Conservation (phyloP, 1,140 invertebrate genomes). For the Acromyrmex echinatior region DNA sequence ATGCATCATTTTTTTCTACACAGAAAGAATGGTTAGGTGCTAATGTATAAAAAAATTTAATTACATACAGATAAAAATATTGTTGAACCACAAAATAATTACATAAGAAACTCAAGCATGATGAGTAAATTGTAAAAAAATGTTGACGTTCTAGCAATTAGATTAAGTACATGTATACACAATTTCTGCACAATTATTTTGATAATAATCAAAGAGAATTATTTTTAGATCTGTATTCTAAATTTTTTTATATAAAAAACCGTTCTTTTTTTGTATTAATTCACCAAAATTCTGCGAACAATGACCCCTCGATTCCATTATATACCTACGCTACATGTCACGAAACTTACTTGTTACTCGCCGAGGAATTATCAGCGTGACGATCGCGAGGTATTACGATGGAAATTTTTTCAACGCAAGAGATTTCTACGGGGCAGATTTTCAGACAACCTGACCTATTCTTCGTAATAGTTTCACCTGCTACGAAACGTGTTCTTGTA, state of each 20-base stretch:
- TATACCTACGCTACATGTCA: background rate
- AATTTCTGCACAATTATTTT: no score
- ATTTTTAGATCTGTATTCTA: no score
- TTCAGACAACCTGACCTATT: slow-evolving; percentile 53
- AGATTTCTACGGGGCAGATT: slow-evolving; percentile 35
- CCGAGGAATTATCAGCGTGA: slow-evolving; percentile 16
- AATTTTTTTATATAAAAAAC: no score
- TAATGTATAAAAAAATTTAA: no score
- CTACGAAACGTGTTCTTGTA: slow-evolving; percentile 30
- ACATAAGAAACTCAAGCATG: no score
- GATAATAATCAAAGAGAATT: no score
- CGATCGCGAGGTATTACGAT: slow-evolving; percentile 31
- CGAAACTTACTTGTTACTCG: slow-evolving; percentile 23
- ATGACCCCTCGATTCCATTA: background rate
- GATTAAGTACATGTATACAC: no score
- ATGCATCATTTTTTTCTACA: background rate
- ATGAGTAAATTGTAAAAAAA: no score
- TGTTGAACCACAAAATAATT: no score
- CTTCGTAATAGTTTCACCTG: slow-evolving; percentile 43
- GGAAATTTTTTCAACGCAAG: background rate
- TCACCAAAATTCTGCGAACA: background rate
- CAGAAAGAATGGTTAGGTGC: no score
- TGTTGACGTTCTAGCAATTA: no score
- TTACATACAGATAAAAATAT: no score
- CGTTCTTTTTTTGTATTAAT: background rate